Conservation (phyloP, 1,140 invertebrate species). For the Drosophila kurseongensis region DNA sequence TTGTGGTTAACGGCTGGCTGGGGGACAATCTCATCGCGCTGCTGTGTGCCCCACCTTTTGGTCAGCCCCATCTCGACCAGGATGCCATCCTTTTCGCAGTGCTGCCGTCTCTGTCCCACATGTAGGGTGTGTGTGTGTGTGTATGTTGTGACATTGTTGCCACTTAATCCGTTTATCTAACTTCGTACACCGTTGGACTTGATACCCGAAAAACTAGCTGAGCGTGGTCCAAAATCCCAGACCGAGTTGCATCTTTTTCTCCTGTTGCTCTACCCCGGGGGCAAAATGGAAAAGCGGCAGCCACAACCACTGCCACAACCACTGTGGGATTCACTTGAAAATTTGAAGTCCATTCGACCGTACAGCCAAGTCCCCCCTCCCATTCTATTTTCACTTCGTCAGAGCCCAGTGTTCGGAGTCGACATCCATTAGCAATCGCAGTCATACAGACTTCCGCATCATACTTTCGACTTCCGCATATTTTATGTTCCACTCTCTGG, state of each 20-base stretch:
- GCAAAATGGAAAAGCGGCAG: constrained; percentile 3
- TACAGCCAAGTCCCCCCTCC: constrained; percentile 6
- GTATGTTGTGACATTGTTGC: constrained; percentile 69
- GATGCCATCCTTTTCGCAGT: background rate
- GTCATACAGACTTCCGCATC: constrained; percentile 81
- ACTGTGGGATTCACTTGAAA: constrained; percentile 56
- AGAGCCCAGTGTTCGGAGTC: constrained; percentile 11
- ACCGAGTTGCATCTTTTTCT: constrained; percentile 28
- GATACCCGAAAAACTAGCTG: constrained; percentile 70
- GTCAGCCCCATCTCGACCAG: constrained; percentile 22
- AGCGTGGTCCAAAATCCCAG: constrained; percentile 65
- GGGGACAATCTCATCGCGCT: background rate
- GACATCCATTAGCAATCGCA: constrained; percentile 82
- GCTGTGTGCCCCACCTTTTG: constrained; percentile 24
- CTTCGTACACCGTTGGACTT: constrained; percentile 85
- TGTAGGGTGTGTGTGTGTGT: constrained; percentile 14
- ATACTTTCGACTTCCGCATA: constrained; percentile 81
- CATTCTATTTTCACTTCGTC: constrained; percentile 1
- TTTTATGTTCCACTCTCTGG: constrained; percentile 54
- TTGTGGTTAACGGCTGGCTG: constrained; percentile 54
- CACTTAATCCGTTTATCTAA: constrained; percentile 85
- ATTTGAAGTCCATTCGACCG: constrained; percentile 73
- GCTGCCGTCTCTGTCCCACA: background rate
- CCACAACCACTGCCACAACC: too few species aligned
- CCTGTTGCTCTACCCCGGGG: constrained; percentile 25